Base-by-base conservation (phyloP, 2,888 invertebrate species). In the Vandiemenella viatica region DNA sequence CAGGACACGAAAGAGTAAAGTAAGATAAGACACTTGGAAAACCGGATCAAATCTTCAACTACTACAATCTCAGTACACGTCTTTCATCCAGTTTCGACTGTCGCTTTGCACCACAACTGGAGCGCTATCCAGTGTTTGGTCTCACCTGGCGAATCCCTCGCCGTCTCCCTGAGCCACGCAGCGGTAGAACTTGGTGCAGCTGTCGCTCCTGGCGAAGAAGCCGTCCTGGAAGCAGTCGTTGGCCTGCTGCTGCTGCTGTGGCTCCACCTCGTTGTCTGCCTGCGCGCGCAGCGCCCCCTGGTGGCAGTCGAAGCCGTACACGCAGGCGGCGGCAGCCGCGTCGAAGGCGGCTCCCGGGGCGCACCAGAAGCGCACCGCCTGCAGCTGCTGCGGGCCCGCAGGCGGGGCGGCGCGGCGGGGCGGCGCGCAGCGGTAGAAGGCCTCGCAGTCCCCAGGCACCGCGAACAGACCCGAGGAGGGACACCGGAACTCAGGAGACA, bases 341-440 rank as follows among this genome's bases (percentile, higher is more conserved):
- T 32, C 32, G 32, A 32, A 32, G 32, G 32, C 32, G n/a, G 32
- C 32, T 32, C 32, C 32, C 57, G 84, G 86, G 4, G 82, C 75
- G 40, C 79, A 74, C 84, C 85, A 87, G 62, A 80, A 89, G 5
- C 79, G 72, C 58, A 76, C 85, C 40, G 79, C 79, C 58, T 76
- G 69, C 0, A 88, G 88, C 65, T 88, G 89, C 59, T 80, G 80
- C 63, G 80, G 79, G 10, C 88, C 68, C 58, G 76, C 77, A 15
- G 82, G 87, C 63, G 78, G 71, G 56, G 83, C 63, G 5, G n/a
- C 32, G n/a, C n/a, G n/a, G n/a, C n/a, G n/a, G n/a, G n/a, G n/a
- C 13, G 13, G 10, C 53, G 69, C 68, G 63, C 88, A 88, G 65
- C 82, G 86, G 45, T 84, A 69, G 62, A 86, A 86, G 13, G 76